Evolutionary conservation across 2,888 invertebrate genomes (phyloP), one percentile per base, ranked within the genome.

Genomic region (Petrophora chlorosata): DNA sequence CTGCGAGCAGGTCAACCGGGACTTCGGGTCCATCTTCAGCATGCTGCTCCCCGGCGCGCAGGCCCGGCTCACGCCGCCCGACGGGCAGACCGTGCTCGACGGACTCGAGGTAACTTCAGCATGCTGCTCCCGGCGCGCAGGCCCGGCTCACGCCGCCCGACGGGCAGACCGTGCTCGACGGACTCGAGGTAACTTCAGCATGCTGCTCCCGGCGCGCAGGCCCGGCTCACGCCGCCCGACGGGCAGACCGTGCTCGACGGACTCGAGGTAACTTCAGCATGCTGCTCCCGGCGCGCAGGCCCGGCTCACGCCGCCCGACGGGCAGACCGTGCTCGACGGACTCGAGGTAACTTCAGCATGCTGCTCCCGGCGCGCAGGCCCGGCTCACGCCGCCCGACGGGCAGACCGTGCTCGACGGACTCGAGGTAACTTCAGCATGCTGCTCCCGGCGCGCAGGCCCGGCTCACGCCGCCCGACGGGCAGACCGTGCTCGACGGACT

Each of bases 21-120:
- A 99, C 90, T 99, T 99, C 82, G 96, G 97, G 5, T 95, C 96
- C 17, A 99, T 99, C 77, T 99, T 99, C 87, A 93, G 94, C 53
- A 94, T 96, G 1, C 90, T 99, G 54, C 90, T 99, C 63, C 97
- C 98, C 1, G 98, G 98, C 0, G 96, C 99, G 0, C 92, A 95
- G 65, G 98, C 99, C 0, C 93, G 94, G 71, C 92, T 99, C n/a
- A 91, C 92, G 49, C 95, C 98, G 10, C 93, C 94, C 0, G 92
- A 92, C n/a, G 95, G 95, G 1, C 91, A 91, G 65, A 88, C 92
- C 5, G 94, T 97, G 47, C 89, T 97, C 1, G 95, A 97, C 43
- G 99, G 99, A 0, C 90, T 99, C 0, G 98, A 98, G 91, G 95
- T 96, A 70, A 65, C 9, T 17, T 3, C 16, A 15, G 9, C 5